These are phyloP conservation scores for Rhinella marina DNA, from an alignment of 2,797 vertebrate species.

Conservation along the genomic window DNA sequence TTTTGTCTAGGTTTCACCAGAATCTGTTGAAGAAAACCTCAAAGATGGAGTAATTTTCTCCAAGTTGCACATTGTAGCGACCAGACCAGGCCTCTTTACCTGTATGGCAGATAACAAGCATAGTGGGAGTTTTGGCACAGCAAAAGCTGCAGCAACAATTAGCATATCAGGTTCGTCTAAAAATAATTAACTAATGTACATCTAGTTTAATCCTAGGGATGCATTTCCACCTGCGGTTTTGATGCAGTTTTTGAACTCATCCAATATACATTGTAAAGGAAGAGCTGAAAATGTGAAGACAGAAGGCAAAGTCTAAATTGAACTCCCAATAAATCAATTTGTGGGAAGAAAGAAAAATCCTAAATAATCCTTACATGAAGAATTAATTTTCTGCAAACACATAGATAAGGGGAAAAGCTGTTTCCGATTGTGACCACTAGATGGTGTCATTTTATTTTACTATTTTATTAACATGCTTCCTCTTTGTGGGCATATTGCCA, in stretches of 20 bases:
- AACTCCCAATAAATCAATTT: background rate
- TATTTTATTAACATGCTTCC: background rate
- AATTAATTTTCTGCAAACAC: background rate
- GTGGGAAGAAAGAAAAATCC: background rate
- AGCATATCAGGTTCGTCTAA: slow-evolving; percentile 82
- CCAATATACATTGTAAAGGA: too few relatives aligned
- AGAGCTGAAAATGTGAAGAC: background rate
- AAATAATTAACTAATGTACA: background rate
- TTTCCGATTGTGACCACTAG: background rate
- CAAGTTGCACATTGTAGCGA: slow-evolving; percentile 83
- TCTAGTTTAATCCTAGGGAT: background rate
- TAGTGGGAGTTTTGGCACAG: slow-evolving; percentile 86
- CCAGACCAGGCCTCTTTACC: slow-evolving; percentile 89
- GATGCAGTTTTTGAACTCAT: too few relatives aligned
- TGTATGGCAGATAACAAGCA: slow-evolving; percentile 93
- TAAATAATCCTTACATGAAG: background rate
- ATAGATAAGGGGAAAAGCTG: background rate
- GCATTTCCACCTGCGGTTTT: too few relatives aligned
- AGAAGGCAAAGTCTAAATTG: background rate
- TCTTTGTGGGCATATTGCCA: background rate
- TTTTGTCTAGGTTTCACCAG: slow-evolving; percentile 80
- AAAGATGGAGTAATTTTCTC: slow-evolving; percentile 87
- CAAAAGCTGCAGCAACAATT: slow-evolving; percentile 89
- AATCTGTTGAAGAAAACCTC: slow-evolving; percentile 85
- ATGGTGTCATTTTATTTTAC: background rate